phyloP scores from a whole-genome alignment of 2,888 invertebrate genomes.

The Keiferia lycopersicella region DNA sequence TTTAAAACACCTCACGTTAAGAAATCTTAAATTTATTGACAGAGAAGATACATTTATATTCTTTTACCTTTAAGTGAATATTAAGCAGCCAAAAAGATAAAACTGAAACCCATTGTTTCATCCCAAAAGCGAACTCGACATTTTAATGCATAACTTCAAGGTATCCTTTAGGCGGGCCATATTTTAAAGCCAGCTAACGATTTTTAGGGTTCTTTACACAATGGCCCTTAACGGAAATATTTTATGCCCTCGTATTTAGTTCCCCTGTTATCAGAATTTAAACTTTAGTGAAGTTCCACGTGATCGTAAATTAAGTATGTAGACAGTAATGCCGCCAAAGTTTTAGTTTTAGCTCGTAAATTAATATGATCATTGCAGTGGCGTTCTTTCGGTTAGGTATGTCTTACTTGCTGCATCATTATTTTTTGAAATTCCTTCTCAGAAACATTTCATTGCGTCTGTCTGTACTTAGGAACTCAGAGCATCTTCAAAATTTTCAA shows the following conservation, averaged over 20 bases:
- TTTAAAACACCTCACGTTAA: not conserved
- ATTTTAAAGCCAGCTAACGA: slow-evolving; percentile 19
- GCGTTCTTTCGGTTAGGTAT: too few relatives aligned
- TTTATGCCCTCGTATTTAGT: not conserved
- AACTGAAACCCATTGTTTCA: slow-evolving; percentile 21
- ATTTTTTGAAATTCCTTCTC: too few relatives aligned
- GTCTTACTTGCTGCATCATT: too few relatives aligned
- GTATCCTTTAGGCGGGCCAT: slow-evolving; percentile 21
- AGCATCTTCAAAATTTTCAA: slow-evolving; percentile 39
- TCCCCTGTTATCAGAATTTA: slow-evolving; percentile 14
- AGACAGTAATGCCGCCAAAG: not conserved
- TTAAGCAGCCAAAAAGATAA: slow-evolving; percentile 20
- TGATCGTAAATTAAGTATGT: not conserved
- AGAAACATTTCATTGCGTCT: not conserved
- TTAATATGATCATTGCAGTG: too few relatives aligned
- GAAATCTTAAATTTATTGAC: slow-evolving; percentile 11
- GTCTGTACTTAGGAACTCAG: not conserved
- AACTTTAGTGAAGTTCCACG: not conserved
- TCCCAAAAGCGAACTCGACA: slow-evolving; percentile 19
- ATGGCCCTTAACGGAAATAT: slow-evolving; percentile 12
- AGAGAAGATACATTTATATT: slow-evolving; percentile 1
- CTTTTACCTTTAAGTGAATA: slow-evolving; percentile 19
- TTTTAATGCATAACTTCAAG: slow-evolving; percentile 23
- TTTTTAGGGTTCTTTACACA: slow-evolving; percentile 17
- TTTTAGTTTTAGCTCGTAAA: not conserved